phyloP scores from a whole-genome alignment of 1,140 invertebrate genomes.

The Semibalanus balanoides region DNA sequence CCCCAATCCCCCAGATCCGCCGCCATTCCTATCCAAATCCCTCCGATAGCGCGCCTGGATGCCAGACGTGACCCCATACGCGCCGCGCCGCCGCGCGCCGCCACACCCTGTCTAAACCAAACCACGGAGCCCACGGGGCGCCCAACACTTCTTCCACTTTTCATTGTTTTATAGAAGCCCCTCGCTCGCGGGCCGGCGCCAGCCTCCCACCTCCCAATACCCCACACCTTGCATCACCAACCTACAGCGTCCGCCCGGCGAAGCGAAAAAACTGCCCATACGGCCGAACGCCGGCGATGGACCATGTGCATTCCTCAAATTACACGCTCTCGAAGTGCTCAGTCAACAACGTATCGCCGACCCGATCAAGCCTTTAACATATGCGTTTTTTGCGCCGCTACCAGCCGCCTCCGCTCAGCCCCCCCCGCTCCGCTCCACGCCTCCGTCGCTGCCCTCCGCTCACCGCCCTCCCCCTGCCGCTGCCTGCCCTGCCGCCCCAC shows the following conservation, averaged over 20 bases:
- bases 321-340: background rate
- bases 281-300: background rate
- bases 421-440: no score
- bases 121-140: background rate
- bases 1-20: background rate
- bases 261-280: background rate
- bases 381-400: background rate
- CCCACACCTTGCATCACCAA: background rate
- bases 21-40: background rate
- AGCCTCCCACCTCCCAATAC: background rate
- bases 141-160: background rate
- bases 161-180: slow-evolving; percentile 3
- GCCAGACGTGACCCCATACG: background rate
- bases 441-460: no score
- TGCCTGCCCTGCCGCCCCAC: no score
- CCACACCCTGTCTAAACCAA: background rate
- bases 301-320: background rate
- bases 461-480: background rate
- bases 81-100: no score
- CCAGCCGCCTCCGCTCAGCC: no score
- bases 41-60: background rate
- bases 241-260: background rate
- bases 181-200: background rate
- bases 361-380: background rate
- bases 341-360: background rate